Evolutionary conservation across 2,888 invertebrate genomes (phyloP), one percentile per base, ranked within the genome.

Genomic region (Tachina grossa): DNA sequence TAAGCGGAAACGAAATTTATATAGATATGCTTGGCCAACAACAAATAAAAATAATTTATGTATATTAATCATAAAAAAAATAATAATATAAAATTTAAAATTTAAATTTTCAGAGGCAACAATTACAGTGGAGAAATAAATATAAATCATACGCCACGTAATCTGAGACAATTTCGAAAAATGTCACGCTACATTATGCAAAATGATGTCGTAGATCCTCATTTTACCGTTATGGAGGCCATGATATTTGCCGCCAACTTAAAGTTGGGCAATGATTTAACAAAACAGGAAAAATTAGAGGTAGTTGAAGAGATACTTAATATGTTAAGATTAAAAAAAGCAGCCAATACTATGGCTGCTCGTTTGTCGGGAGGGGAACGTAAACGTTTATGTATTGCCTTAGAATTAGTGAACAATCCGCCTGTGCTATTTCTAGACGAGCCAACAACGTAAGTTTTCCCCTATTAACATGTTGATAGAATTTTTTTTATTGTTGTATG

Each of bases 141-240:
- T 80, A 95, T 97, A 16, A 98, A 98, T 92, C 97, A 96, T 0
- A 94, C 95, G 88, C 94, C 95, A 0, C 94, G 98, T 14, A 95
- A 98, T 90, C 93, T 97, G 81, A 94, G 95, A 39, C 94, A 95
- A 87, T 98, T 98, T 93, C 94, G 97, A 61, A 97, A 97, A 93
- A 94, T 97, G 93, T 97, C 98, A 0, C 95, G 98, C 75, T 98
- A 98, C 93, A 99, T 99, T 88, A 98, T 98, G 98, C 99, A 99
- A 93, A 95, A 97, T 87, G 97, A 97, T 90, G 93, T 97, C 1
- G 93, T 98, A 19, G 97, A 98, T 91, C 97, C 97, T 0, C 95
- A 96, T 91, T 95, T 98, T 87, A 97, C 97, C 0, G 97, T 98
- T 1, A 93, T 95, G 84, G 99, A 99, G 91, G 95, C 97, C 9